phyloP scores from a whole-genome alignment of 2,888 invertebrate species.

The Trissolcus brochymenae region DNA sequence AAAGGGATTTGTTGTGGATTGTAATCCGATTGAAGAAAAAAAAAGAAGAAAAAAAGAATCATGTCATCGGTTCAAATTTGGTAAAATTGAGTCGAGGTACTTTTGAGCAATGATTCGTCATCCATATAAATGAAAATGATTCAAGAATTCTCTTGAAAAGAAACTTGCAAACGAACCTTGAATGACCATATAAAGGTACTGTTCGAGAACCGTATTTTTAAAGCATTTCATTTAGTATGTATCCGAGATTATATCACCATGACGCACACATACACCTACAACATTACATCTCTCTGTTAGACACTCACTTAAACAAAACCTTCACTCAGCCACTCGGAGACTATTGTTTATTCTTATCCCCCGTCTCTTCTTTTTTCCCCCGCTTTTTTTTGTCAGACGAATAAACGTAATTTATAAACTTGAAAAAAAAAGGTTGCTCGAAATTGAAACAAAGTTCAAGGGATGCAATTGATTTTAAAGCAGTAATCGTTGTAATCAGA shows the following conservation, averaged over 20 bases:
- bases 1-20: neutral
- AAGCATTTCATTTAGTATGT: slow-evolving; percentile 58
- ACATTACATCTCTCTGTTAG: slow-evolving; percentile 43
- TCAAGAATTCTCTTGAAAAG: slow-evolving; percentile 54
- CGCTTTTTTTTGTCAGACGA: neutral
- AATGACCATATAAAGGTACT: slow-evolving; percentile 55
- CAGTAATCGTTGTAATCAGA: too few relatives aligned
- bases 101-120: slow-evolving; percentile 52
- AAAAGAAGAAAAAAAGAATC: slow-evolving; percentile 10
- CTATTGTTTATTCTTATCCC: slow-evolving; percentile 1
- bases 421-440: neutral
- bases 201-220: slow-evolving; percentile 50
- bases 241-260: slow-evolving; percentile 55
- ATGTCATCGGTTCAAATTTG: slow-evolving; percentile 40
- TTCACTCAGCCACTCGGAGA: neutral
- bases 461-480: too few relatives aligned
- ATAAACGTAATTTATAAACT: neutral
- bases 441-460: too few relatives aligned
- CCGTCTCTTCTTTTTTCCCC: neutral
- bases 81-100: slow-evolving; percentile 40
- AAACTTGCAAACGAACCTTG: slow-evolving; percentile 54
- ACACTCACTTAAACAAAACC: slow-evolving; percentile 8
- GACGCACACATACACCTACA: slow-evolving; percentile 52
- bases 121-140: slow-evolving; percentile 57
- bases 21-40: too few relatives aligned